phyloP scores from a whole-genome alignment of 2,888 invertebrate genomes.

The Troilus luridus region DNA sequence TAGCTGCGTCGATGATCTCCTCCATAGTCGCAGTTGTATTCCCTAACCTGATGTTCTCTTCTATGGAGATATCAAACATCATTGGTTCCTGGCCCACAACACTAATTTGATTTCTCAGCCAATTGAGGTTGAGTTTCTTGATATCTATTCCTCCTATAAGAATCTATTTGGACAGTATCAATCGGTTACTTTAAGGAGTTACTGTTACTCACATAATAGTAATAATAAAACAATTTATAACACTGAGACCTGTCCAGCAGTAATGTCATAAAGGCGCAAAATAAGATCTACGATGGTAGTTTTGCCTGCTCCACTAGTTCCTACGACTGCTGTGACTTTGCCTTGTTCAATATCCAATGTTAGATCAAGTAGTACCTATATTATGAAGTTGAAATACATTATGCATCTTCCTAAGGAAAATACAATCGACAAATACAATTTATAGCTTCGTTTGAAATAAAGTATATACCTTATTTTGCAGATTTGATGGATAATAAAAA shows the following conservation, averaged over 20 bases:
- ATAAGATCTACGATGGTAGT: constrained; percentile 82
- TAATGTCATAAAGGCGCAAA: constrained; percentile 80
- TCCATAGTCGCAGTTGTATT: constrained; percentile 66
- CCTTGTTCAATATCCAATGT: constrained; percentile 78
- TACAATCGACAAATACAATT: too few species aligned
- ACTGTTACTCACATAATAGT: background rate
- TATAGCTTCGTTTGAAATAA: too few species aligned
- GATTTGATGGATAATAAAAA: constrained; percentile 86
- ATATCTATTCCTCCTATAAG: constrained; percentile 65
- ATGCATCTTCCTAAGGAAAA: too few species aligned
- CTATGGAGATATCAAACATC: constrained; percentile 74
- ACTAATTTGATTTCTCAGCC: constrained; percentile 83
- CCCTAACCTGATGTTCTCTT: constrained; percentile 76
- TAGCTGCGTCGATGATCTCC: constrained; percentile 68
- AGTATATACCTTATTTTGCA: constrained; percentile 73
- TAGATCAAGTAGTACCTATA: constrained; percentile 76
- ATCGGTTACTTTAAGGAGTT: background rate
- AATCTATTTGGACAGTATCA: background rate
- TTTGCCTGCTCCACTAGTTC: constrained; percentile 75
- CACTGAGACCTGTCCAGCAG: constrained; percentile 63
- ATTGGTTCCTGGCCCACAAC: constrained; percentile 79
- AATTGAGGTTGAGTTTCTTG: constrained; percentile 76
- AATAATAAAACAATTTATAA: background rate
- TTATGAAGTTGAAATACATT: too few species aligned
- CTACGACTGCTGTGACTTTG: constrained; percentile 80